Base-by-base conservation (phyloP, 1,140 invertebrate species). In the Samia ricini region DNA sequence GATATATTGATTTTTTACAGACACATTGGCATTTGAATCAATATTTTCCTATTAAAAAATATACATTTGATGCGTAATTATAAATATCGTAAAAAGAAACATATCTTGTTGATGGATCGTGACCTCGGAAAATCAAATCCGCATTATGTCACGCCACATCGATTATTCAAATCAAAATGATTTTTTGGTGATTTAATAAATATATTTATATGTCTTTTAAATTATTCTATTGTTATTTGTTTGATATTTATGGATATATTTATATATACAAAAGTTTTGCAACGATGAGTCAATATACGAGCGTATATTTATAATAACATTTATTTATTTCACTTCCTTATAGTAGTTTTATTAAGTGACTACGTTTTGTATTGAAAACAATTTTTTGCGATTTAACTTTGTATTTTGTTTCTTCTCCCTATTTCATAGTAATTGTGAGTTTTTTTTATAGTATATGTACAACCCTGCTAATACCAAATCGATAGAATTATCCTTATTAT, bases 41-140 rank as follows among this genome's bases (percentile, higher is more conserved):
- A 4, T 42, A 42, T 42, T 42, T 42, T 42, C 33, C 33, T 42
- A 42, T 15, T 2, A 15, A 42, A 15, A 36, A 36, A 36, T 36
- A 36, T n/a, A n/a, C 5, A 42, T 42, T 42, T 42, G 33, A 42
- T 42, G 33, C 33, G 33, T 42, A 15, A 42, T 42, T 42, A 42
- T 22, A 51, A 51, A 55, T 10, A 23, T n/a, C 52, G 24, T 18
- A 21, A 55, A 55, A 55, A 55, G 20, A 52, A 21, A 52, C 19
- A 55, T 24, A 2, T n/a, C n/a, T 42, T 42, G 33, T 42, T 55
- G 52, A 55, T 55, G 52, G 24, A 60, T 63, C 56, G 52, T 60
- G 66, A 68, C 66, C 66, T 68, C 66, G 60, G 36, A 18, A 24
- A 66, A 42, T 42, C 33, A 63, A 60, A 63, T 68, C 66, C 66